Conservation (phyloP, 1,140 invertebrate species). For the Chymomyza costata region DNA sequence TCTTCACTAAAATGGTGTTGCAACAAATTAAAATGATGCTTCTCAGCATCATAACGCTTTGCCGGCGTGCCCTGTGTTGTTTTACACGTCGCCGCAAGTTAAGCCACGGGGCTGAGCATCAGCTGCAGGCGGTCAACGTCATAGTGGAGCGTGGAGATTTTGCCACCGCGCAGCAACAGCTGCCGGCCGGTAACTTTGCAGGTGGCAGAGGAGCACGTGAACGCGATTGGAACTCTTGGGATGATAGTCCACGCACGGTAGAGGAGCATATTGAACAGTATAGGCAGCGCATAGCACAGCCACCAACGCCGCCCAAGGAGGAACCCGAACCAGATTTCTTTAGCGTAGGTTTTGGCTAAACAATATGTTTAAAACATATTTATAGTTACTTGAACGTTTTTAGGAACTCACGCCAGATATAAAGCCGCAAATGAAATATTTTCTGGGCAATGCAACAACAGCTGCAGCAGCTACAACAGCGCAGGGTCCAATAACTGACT, state of each 20-base stretch:
- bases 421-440: constrained; percentile 66
- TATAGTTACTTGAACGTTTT: too few relatives aligned
- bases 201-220: constrained; percentile 24
- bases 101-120: constrained; percentile 39
- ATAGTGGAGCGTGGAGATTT: constrained; percentile 41
- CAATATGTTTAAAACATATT: too few relatives aligned
- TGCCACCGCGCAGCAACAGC: constrained; percentile 3
- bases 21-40: constrained; percentile 69
- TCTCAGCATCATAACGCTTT: constrained; percentile 57
- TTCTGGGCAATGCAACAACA: constrained; percentile 32
- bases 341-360: constrained; percentile 57
- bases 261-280: constrained; percentile 75
- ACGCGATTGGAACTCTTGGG: constrained; percentile 74
- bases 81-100: constrained; percentile 65
- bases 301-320: constrained; percentile 60
- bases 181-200: background rate
- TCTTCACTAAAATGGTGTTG: constrained; percentile 36
- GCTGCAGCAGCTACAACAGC: background rate
- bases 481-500: constrained; percentile 28
- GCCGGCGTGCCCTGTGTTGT: constrained; percentile 67
- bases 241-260: constrained; percentile 69
- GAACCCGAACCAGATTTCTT: constrained; percentile 71
- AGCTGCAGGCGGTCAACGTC: constrained; percentile 54
- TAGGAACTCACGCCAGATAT: constrained; percentile 73
- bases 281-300: constrained; percentile 64